A percentile compares a stretch with the other conserved stretches of the same genome.
Evolutionary conservation across 2,888 invertebrate species (phyloP).

Genomic region (Cataglyphis rosenhaueri): DNA sequence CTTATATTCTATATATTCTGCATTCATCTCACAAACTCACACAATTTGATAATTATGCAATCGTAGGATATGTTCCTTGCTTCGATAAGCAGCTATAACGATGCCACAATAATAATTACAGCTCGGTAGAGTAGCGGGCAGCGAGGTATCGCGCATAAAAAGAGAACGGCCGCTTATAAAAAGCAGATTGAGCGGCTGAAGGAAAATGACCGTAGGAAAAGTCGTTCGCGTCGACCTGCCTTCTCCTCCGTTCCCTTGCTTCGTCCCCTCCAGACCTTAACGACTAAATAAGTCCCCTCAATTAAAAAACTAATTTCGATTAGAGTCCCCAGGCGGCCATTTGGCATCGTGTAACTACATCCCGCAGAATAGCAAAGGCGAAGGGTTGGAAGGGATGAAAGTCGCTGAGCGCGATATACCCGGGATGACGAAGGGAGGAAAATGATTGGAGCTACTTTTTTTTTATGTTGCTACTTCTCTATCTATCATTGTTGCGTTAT

Average conservation of each 20-base stretch:
- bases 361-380: slow-evolving; percentile 67
- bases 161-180: slow-evolving; percentile 32
- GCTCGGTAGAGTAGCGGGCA: not conserved
- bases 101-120: slow-evolving; percentile 47
- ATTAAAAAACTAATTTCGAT: slow-evolving; percentile 85
- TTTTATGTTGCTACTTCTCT: slow-evolving; percentile 36
- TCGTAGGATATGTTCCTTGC: not conserved
- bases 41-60: slow-evolving; percentile 25
- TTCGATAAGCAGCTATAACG: slow-evolving; percentile 32
- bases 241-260: slow-evolving; percentile 34
- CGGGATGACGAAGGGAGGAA: slow-evolving; percentile 43
- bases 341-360: slow-evolving; percentile 77
- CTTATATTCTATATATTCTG: not conserved
- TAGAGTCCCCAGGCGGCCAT: slow-evolving; percentile 82
- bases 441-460: slow-evolving; percentile 34
- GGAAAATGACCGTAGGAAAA: slow-evolving; percentile 50
- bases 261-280: slow-evolving; percentile 72
- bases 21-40: not conserved
- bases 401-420: slow-evolving; percentile 44
- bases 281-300: slow-evolving; percentile 83
- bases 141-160: slow-evolving; percentile 29
- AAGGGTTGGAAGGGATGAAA: slow-evolving; percentile 63
- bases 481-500: slow-evolving; percentile 46
- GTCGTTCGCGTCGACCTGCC: slow-evolving; percentile 46
- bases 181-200: slow-evolving; percentile 51